phyloP scores from a whole-genome alignment of 64 coral and sea anemone species.

The Porites australiensis region DNA sequence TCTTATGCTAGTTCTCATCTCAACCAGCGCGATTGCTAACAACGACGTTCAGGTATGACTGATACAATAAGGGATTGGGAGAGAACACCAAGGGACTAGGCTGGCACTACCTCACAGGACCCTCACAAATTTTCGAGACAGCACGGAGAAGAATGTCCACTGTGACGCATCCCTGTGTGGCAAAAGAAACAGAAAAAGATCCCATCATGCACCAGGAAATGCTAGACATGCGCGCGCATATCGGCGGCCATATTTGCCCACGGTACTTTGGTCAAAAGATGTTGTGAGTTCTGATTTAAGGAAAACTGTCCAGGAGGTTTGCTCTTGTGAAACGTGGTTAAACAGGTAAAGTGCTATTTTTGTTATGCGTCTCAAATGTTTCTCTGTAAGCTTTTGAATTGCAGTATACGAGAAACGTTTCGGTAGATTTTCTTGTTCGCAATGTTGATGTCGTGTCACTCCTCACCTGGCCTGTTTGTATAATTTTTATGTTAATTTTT shows the following conservation, averaged over 20 bases:
- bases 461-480: not conserved
- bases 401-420: not conserved
- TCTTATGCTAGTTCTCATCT: too few species aligned
- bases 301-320: not conserved
- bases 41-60: too few species aligned
- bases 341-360: not conserved
- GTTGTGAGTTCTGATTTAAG: not conserved
- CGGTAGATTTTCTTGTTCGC: not conserved
- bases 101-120: too few species aligned
- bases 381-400: not conserved
- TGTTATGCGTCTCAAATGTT: not conserved
- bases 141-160: too few species aligned
- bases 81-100: too few species aligned
- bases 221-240: not conserved
- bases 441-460: conserved; percentile 42
- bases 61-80: too few species aligned
- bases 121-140: too few species aligned
- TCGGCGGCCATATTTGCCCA: conserved; percentile 34
- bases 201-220: not conserved
- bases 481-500: not conserved
- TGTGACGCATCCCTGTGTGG: too few species aligned
- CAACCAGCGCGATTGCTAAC: too few species aligned
- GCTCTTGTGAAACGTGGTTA: not conserved
- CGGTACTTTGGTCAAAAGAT: not conserved
- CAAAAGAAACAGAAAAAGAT: not conserved